Conservation (phyloP, 2,888 invertebrate genomes). For the Andrena hattorfiana region DNA sequence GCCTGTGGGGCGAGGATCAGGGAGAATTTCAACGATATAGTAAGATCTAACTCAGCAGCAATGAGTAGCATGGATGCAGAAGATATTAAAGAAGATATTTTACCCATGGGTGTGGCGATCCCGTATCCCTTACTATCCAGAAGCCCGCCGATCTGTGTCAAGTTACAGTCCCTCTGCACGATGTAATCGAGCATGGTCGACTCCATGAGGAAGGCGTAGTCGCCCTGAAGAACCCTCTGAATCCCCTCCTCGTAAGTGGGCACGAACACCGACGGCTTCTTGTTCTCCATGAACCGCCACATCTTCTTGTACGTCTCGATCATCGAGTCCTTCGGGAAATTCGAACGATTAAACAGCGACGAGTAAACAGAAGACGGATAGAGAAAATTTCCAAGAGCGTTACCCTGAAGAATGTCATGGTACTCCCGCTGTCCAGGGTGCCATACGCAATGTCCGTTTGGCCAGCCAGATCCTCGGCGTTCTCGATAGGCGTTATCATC, state of each 20-base stretch:
- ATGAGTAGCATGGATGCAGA: too few relatives aligned
- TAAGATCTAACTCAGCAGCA: too few relatives aligned
- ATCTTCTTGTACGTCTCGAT: conserved; percentile 93
- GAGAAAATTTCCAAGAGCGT: conserved; percentile 25
- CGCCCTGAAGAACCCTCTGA: conserved; percentile 90
- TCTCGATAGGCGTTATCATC: conserved; percentile 94
- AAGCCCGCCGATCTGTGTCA: conserved; percentile 94
- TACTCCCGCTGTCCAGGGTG: conserved; percentile 93
- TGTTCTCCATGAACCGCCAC: conserved; percentile 93
- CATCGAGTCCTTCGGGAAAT: conserved; percentile 89
- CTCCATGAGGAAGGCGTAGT: conserved; percentile 96
- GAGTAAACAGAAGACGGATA: neutral
- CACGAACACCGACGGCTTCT: conserved; percentile 90
- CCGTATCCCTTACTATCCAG: conserved; percentile 93
- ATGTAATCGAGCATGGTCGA: conserved; percentile 95
- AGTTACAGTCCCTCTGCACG: conserved; percentile 93
- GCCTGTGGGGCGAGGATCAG: conserved; percentile 85
- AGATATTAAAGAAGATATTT: neutral
- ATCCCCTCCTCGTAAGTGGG: conserved; percentile 92
- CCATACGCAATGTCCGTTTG: conserved; percentile 95
- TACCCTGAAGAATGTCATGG: conserved; percentile 95
- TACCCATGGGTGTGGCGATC: conserved; percentile 89
- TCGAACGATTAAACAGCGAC: neutral
- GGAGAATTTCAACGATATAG: neutral
- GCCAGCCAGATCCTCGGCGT: conserved; percentile 93